Conservation (phyloP, 2,113 vertebrate genomes). For the Kryptolebias marmoratus region DNA sequence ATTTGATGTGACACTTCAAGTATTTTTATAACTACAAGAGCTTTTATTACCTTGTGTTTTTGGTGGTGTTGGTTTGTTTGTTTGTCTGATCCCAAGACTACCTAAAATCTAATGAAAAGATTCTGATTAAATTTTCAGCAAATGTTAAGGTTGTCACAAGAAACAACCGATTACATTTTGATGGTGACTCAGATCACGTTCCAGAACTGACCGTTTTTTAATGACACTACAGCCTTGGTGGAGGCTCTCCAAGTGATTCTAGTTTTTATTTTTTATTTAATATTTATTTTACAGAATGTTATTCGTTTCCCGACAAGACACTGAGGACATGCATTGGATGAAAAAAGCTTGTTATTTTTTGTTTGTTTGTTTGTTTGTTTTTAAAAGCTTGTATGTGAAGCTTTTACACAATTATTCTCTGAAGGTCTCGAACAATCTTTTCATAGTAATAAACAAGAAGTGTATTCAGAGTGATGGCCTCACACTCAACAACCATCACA, state of each 20-base stretch:
- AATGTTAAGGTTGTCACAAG: too few species aligned
- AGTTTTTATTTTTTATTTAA: too few species aligned
- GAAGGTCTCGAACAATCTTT: not conserved
- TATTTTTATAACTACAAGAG: constrained; percentile 17
- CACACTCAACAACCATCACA: not conserved
- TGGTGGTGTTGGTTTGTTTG: too few species aligned
- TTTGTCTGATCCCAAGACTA: too few species aligned
- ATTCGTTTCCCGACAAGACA: constrained; percentile 1
- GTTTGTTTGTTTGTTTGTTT: not conserved
- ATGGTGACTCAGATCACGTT: too few species aligned
- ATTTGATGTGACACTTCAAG: constrained; percentile 25
- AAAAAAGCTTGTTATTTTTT: not conserved
- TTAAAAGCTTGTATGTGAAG: not conserved
- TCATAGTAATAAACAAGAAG: not conserved
- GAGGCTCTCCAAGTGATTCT: too few species aligned
- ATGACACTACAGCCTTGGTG: too few species aligned
- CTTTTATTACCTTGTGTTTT: not conserved
- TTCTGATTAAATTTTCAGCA: too few species aligned
- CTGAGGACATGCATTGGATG: too few species aligned
- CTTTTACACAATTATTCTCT: not conserved
- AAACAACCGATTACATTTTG: too few species aligned
- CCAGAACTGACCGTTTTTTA: too few species aligned
- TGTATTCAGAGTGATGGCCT: not conserved
- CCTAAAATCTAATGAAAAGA: too few species aligned
- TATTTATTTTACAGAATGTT: not conserved